Evolutionary conservation across 2,888 invertebrate genomes (phyloP).

Genomic region (Hydrotaea diabolus): DNA sequence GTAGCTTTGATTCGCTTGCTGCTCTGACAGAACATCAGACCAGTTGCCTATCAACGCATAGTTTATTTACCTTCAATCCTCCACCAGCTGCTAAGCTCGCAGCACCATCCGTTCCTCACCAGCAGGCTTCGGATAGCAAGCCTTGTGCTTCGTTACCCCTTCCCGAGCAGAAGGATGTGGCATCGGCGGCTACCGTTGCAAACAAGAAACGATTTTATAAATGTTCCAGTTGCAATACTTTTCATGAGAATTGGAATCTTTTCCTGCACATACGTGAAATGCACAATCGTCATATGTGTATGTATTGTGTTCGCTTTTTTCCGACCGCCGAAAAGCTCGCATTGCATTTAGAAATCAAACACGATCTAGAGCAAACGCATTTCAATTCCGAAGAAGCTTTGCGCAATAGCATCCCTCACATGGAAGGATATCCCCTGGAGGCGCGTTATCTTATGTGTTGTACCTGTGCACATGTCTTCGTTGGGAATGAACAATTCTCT

Average conservation of each 20-base stretch:
- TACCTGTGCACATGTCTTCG: constrained; percentile 89
- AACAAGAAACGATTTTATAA: constrained; percentile 85
- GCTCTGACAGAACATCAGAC: constrained; percentile 87
- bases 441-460: constrained; percentile 90
- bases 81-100: constrained; percentile 69
- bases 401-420: constrained; percentile 82
- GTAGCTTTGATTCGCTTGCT: constrained; percentile 85
- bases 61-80: constrained; percentile 47
- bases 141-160: neutral
- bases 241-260: constrained; percentile 93
- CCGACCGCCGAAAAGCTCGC: constrained; percentile 89
- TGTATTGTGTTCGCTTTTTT: constrained; percentile 92
- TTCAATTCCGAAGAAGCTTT: constrained; percentile 87
- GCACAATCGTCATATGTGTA: constrained; percentile 90
- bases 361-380: constrained; percentile 87
- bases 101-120: neutral
- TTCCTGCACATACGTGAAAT: constrained; percentile 92
- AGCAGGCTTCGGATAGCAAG: neutral
- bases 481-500: constrained; percentile 88
- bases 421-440: constrained; percentile 79
- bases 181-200: constrained; percentile 16
- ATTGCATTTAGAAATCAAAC: constrained; percentile 89
- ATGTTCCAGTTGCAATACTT: constrained; percentile 91
- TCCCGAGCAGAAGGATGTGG: constrained; percentile 4
- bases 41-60: constrained; percentile 81